These are phyloP conservation scores for Pionites leucogaster DNA, from an alignment of 2,113 vertebrate species.

Conservation along the genomic window DNA sequence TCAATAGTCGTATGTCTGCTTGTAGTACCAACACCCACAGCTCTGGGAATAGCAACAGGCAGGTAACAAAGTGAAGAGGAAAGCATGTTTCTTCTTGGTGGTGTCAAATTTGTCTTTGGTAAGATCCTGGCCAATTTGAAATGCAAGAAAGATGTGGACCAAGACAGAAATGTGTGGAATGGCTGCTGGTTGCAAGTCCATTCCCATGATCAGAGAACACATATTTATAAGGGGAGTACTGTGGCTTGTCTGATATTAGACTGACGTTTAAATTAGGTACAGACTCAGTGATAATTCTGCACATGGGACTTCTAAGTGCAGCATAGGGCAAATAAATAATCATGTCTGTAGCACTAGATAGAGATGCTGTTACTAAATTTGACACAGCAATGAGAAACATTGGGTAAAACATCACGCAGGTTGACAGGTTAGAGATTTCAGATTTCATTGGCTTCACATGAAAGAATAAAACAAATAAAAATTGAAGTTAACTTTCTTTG, in stretches of 20 bases:
- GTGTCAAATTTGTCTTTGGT: background rate
- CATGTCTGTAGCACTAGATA: conserved; percentile 1
- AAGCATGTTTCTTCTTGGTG: background rate
- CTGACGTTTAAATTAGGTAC: conserved; percentile 39
- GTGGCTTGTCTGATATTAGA: background rate
- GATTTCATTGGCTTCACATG: conserved; percentile 12
- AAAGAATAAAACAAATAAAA: conserved; percentile 35
- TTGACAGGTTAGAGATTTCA: conserved; percentile 40
- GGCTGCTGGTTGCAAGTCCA: background rate
- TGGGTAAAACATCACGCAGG: background rate
- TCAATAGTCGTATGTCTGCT: background rate
- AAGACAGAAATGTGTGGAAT: background rate
- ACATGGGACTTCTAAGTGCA: conserved; percentile 28
- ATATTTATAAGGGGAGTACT: background rate
- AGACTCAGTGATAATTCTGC: conserved; percentile 6
- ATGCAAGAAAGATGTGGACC: background rate
- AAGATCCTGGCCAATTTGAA: background rate
- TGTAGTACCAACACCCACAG: background rate
- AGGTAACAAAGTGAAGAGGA: background rate
- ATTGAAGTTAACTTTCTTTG: conserved; percentile 14
- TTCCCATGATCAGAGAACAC: conserved; percentile 1
- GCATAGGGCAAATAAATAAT: conserved; percentile 47
- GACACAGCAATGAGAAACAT: conserved; percentile 3
- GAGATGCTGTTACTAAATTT: conserved; percentile 24
- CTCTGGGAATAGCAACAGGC: background rate